Evolutionary conservation across 2,888 invertebrate genomes (phyloP).

Genomic region (Microplitis manilae): DNA sequence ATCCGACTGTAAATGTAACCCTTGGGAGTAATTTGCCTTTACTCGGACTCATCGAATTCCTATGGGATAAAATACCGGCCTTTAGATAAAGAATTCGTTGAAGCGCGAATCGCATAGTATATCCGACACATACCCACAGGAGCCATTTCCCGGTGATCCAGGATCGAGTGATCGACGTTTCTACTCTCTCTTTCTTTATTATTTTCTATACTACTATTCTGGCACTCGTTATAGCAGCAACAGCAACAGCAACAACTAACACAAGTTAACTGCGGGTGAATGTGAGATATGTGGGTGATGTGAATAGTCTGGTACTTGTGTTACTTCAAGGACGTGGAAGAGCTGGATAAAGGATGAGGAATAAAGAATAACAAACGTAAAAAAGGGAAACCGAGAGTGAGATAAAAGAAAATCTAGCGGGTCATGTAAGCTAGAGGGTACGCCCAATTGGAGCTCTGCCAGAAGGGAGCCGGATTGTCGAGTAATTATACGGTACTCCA

Average conservation of each 20-base stretch:
- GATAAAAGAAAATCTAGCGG: not conserved
- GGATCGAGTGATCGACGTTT: conserved; percentile 38
- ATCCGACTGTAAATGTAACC: conserved; percentile 35
- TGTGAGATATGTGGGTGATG: no score
- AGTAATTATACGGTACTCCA: conserved; percentile 34
- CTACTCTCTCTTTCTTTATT: not conserved
- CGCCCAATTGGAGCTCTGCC: conserved; percentile 28
- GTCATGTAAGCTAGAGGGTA: conserved; percentile 18
- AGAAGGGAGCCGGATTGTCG: conserved; percentile 29
- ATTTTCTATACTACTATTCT: not conserved
- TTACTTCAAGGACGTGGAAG: conserved; percentile 22
- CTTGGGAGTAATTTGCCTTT: conserved; percentile 41
- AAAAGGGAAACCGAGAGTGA: not conserved
- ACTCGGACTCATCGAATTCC: conserved; percentile 44
- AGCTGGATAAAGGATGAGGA: conserved; percentile 8
- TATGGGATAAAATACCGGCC: conserved; percentile 38
- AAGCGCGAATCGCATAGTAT: conserved; percentile 38
- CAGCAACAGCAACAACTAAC: no score
- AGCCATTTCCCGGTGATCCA: conserved; percentile 37
- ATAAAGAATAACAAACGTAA: conserved; percentile 6
- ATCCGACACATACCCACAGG: conserved; percentile 36
- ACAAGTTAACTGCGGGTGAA: no score
- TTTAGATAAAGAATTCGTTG: conserved; percentile 41
- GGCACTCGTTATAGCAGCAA: conserved; percentile 11
- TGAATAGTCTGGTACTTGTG: not conserved